Base-by-base conservation (phyloP, 2,797 vertebrate species). In the Catamblyrhynchus diadema region DNA sequence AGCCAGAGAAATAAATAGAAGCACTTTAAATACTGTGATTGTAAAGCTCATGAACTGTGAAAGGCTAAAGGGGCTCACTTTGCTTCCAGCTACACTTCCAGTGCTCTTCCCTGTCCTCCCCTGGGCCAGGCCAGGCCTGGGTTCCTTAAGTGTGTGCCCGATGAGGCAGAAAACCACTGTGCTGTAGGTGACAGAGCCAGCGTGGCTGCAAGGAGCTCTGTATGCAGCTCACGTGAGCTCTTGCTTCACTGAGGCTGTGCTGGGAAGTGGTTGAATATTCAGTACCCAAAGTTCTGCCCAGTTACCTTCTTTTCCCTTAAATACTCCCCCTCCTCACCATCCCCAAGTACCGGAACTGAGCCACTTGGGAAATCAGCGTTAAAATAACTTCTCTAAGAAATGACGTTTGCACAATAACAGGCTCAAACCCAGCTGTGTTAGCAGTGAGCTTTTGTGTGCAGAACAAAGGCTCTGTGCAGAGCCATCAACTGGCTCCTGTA, bases 401-500 rank as follows among this genome's bases (percentile, higher is more conserved):
- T 73, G 30, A 9, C 56, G 8, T 60, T 64, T 71, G 14, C 2
- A 2, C 4, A 2, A 22, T 32, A 35, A 83, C 48, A 65, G 11
- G 21, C 51, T 73, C 13, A 4, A 64, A 67, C 75, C 6, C 30
- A 8, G 57, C 72, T 2, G 12, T 78, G 89, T 65, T 65, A 61
- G 90, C 75, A 2, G 1, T 59, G 28, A 72, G 91, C 94, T 95
- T 95, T 96, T 96, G 95, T 96, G 90, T 79, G 70, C 85, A 86
- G 93, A 96, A 96, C 94, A 96, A 96, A 96, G 94, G 66, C 82
- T 91, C 10, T 83, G 3, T 54, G 57, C 80, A 54, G 72, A 90
- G 93, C 88, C 48, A 20, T 71, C 73, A 50, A 10, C 72, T 5
- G 30, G 25, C 85, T 78, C 71, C 1, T 59, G 85, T 71, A 13